Conservation (phyloP, 2,888 invertebrate genomes). For the Amiota minor region DNA sequence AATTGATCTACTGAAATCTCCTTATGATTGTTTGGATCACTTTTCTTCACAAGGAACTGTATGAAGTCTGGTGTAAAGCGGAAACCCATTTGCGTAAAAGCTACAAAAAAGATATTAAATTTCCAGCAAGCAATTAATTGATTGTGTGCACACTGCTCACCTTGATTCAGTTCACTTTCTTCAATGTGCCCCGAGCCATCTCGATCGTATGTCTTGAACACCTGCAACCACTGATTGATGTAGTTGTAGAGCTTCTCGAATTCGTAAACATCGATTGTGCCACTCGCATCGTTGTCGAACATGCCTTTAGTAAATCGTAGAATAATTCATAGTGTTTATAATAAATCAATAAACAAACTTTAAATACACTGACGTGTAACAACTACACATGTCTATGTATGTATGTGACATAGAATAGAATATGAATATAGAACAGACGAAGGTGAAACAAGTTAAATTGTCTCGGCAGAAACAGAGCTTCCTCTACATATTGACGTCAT, state of each 20-base stretch:
- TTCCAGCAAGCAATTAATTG: neutral
- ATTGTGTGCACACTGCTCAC: conserved; percentile 71
- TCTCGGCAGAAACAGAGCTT: conserved; percentile 12
- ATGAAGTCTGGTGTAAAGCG: conserved; percentile 86
- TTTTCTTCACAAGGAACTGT: conserved; percentile 80
- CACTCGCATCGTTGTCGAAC: conserved; percentile 89
- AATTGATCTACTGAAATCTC: conserved; percentile 88
- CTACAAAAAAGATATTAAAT: conserved; percentile 72
- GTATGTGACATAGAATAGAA: neutral
- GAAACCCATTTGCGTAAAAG: conserved; percentile 91
- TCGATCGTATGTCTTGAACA: conserved; percentile 89
- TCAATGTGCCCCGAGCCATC: conserved; percentile 91
- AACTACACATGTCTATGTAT: conserved; percentile 31
- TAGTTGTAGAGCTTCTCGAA: conserved; percentile 91
- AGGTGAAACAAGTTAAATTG: conserved; percentile 15
- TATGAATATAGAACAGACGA: neutral
- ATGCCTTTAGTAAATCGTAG: conserved; percentile 77
- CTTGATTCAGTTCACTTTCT: conserved; percentile 83
- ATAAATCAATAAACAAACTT: conserved; percentile 29
- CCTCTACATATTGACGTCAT: conserved; percentile 21
- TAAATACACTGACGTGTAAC: conserved; percentile 39
- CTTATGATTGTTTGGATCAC: conserved; percentile 78
- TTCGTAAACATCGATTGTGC: conserved; percentile 87
- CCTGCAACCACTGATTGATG: conserved; percentile 89
- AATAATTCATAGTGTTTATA: conserved; percentile 13